Percentiles rank a stretch among this genome's conserved stretches.
Conservation (phyloP, 2,888 invertebrate species). For the Gymnocheta viridis region DNA sequence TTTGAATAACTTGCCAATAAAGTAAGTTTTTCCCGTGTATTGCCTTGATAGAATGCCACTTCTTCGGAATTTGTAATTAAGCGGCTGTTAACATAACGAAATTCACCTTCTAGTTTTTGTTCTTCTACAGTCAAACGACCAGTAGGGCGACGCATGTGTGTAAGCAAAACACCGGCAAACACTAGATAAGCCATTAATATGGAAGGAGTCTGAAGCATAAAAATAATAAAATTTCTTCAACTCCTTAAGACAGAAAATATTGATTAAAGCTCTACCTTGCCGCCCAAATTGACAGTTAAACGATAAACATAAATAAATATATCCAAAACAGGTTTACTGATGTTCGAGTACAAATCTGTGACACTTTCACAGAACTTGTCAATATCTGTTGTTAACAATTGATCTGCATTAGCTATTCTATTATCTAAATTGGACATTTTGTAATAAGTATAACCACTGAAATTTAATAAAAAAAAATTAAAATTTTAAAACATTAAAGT, state of each 20-base stretch:
- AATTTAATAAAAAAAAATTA: not conserved
- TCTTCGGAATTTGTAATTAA: conserved; percentile 99
- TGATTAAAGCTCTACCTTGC: conserved; percentile 83
- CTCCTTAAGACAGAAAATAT: not conserved
- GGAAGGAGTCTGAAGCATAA: conserved; percentile 88
- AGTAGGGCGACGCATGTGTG: conserved; percentile 93
- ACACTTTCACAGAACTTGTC: conserved; percentile 98
- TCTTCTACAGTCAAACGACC: conserved; percentile 94
- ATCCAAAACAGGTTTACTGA: conserved; percentile 97
- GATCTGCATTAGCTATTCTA: conserved; percentile 97
- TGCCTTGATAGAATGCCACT: conserved; percentile 88
- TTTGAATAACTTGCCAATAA: conserved; percentile 94
- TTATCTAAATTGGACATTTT: conserved; percentile 98
- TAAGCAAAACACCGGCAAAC: conserved; percentile 92
- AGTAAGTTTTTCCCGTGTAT: conserved; percentile 93
- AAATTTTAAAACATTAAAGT: not conserved
- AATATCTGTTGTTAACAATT: conserved; percentile 96
- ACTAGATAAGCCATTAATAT: conserved; percentile 94
- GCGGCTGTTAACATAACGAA: conserved; percentile 97
- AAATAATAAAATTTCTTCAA: not conserved
- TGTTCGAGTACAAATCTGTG: conserved; percentile 97
- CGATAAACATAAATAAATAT: conserved; percentile 96
- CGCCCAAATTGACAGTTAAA: conserved; percentile 92
- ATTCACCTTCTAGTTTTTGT: conserved; percentile 99
- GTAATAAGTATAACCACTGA: conserved; percentile 96